Base-by-base conservation (phyloP, 1,140 invertebrate species). In the Temnothorax curvispinosus region DNA sequence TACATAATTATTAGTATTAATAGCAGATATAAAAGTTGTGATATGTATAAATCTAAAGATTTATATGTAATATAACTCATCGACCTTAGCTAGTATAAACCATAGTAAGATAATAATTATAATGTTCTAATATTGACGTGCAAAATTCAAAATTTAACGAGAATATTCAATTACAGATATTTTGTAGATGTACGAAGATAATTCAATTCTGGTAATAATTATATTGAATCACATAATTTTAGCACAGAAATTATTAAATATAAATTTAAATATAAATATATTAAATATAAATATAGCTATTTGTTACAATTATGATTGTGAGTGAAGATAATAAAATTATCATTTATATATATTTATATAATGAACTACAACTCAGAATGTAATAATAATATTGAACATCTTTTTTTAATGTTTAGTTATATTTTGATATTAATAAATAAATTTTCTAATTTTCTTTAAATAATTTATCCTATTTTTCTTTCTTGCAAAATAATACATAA, bases 41-140 rank as follows among this genome's bases (percentile, higher is more conserved):
- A 32, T 72, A 67, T 11, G 2, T 65, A 58, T 65, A 58, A 74
- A 44, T n/a, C 11, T 56, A 32, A 58, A 38, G 9, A 54, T 71
- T 82, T 41, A 35, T 64, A 18, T 41, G 15, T 69, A 27, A 44
- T 50, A 41, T 38, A 81, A 54, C n/a, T 8, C 58, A 78, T 65
- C 41, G 18, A 35, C 18, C 35, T 50, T 8, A 11, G 18, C 38
- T 74, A 74, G 0, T 74, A 47, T 47, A 47, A 56, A 74, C 4
- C 11, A 21, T 78, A 0, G 8, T 47, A 65, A 78, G 1, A 77
- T 2, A 6, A 64, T 64, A 64, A 77, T 60, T 58, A 54, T n/a
- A 74, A 74, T 67, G 27, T 74, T 74, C 2, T 32, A 74, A 35
- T 56, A 54, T 7, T 56, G 4, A 58, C 35, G 4, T 60, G 32